Evolutionary conservation across 2,113 vertebrate genomes (phyloP).

Genomic region (Trinectes maculatus): DNA sequence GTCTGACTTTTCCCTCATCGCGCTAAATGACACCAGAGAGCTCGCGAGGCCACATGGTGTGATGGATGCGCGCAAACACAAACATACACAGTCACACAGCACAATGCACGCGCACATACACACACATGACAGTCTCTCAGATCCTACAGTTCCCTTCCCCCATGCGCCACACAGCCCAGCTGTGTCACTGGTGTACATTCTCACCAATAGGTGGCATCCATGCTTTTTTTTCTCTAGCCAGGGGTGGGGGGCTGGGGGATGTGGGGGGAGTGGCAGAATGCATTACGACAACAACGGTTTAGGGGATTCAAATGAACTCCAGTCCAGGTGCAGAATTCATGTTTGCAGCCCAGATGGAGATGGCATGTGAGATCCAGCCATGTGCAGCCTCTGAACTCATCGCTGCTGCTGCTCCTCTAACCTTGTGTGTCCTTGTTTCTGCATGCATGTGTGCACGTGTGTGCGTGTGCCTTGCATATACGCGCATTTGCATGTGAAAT

Average conservation of each 20-base stretch:
- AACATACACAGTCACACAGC: conserved; percentile 12
- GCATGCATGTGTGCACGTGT: conserved; percentile 41
- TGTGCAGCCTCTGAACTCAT: conserved; percentile 15
- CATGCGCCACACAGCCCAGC: conserved; percentile 49
- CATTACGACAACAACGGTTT: conserved; percentile 75
- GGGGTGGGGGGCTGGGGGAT: conserved; percentile 14
- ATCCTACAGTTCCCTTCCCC: conserved; percentile 48
- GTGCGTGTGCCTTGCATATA: conserved; percentile 46
- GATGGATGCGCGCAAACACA: neutral
- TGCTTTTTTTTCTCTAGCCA: conserved; percentile 52
- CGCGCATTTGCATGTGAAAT: conserved; percentile 76
- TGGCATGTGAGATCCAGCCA: conserved; percentile 47
- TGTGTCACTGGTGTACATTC: conserved; percentile 61
- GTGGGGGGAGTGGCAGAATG: conserved; percentile 47
- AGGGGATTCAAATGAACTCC: conserved; percentile 61
- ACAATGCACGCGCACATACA: neutral
- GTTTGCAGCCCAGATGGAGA: conserved; percentile 61
- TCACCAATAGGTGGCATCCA: conserved; percentile 77
- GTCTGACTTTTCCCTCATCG: neutral
- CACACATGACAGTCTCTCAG: conserved; percentile 33
- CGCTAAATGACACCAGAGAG: conserved; percentile 5
- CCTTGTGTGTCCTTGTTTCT: conserved; percentile 67
- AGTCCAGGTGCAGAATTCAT: conserved; percentile 54
- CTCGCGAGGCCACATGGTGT: neutral
- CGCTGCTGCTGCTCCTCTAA: conserved; percentile 35